Percentiles rank a stretch among this genome's conserved stretches.
These are phyloP conservation scores for Panopea generosa DNA, from an alignment of 2,888 invertebrate species.

Conservation along the genomic window DNA sequence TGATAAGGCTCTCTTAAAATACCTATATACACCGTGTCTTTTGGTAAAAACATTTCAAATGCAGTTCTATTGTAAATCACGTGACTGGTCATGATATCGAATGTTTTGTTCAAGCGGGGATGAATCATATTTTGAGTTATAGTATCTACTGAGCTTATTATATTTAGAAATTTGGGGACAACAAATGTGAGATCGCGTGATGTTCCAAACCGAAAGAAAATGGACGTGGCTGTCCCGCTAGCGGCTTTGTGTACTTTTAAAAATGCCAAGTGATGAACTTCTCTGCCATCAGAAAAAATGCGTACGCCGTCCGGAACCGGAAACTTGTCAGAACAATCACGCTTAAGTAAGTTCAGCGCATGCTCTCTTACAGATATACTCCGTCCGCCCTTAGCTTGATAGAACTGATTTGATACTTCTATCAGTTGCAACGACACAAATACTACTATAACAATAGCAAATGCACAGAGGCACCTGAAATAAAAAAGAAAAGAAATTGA, in stretches of 20 bases:
- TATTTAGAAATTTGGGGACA: conserved; percentile 59
- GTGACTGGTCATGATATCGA: conserved; percentile 68
- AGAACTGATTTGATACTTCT: conserved; percentile 25
- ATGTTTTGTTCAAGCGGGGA: conserved; percentile 55
- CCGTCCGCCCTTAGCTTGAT: background rate
- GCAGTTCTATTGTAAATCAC: conserved; percentile 63
- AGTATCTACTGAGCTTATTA: conserved; percentile 52
- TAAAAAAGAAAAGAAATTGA: background rate
- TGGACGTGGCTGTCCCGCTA: conserved; percentile 65
- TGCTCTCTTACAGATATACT: conserved; percentile 25
- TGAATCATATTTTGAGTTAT: conserved; percentile 48
- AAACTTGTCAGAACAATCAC: conserved; percentile 33
- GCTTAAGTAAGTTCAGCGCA: conserved; percentile 22
- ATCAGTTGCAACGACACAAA: conserved; percentile 21
- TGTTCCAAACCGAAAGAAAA: conserved; percentile 66
- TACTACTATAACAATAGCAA: conserved; percentile 5
- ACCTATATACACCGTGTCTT: conserved; percentile 65
- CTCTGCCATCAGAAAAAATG: conserved; percentile 49
- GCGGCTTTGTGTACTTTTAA: conserved; percentile 70
- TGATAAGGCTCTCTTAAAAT: conserved; percentile 68
- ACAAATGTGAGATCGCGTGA: conserved; percentile 60
- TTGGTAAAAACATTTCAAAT: conserved; percentile 47
- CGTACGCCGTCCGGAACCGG: conserved; percentile 46
- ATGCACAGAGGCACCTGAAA: conserved; percentile 26
- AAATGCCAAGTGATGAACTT: conserved; percentile 66